Evolutionary conservation across 2,888 invertebrate genomes (phyloP), one percentile per base, ranked within the genome.

Genomic region (Yponomeuta plumbellus): DNA sequence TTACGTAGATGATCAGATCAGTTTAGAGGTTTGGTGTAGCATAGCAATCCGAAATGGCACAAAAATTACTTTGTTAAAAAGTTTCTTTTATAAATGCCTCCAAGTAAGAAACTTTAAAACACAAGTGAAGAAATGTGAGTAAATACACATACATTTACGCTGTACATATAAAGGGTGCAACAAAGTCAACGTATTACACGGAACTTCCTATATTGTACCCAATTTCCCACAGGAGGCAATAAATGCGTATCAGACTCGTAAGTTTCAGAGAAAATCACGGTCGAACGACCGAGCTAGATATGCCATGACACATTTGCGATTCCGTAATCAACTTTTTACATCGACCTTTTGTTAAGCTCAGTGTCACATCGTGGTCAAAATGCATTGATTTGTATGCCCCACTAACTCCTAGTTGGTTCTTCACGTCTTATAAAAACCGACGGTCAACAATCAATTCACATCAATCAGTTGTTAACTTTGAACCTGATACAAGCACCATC

Each of bases 301-400:
- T 81, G 81, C 86, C 87, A 81, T 88, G 88, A 88, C 87, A 87
- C 74, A 81, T 84, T 85, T 78, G 72, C 76, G 75, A 75, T 78
- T 78, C 76, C 79, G 78, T 78, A 80, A 81, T 80, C 79, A 72
- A 23, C 71, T 77, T 79, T 81, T 80, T 78, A 72, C 74, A 69
- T 73, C 72, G 83, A 84, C 85, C 84, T 86, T 78, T 75, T 72
- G 66, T 75, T 79, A 83, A 84, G 81, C 81, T 83, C 81, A 83
- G 79, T 83, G 82, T 78, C 78, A 72, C 69, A 69, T 70, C 83
- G 81, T 81, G 83, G 80, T 79, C 80, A 75, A 73, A 78, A 79
- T 80, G 75, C 77, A 72, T 75, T 52, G 52, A 39, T 40, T 61
- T 75, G 72, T 74, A 76, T 80, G 79, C 86, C 86, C 85, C 86